These are phyloP conservation scores for Monomorium pharaonis DNA, from an alignment of 1,140 invertebrate genomes.

Conservation along the genomic window DNA sequence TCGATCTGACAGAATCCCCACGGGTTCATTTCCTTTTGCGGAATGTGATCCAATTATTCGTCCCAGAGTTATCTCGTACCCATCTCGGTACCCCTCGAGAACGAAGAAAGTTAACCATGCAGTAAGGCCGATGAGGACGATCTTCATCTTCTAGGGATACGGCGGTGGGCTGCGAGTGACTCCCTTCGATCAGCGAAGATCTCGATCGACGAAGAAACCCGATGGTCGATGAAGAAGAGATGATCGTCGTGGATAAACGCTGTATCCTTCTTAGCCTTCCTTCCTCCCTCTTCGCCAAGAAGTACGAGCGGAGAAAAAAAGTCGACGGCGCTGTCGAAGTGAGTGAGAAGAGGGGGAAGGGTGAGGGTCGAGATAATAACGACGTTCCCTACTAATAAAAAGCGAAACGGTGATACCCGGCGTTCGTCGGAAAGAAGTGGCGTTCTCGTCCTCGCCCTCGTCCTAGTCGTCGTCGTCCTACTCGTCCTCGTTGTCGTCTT, in stretches of 20 bases:
- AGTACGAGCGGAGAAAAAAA: conserved; percentile 19
- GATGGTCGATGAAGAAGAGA: conserved; percentile 23
- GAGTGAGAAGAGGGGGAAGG: neutral
- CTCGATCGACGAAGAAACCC: conserved; percentile 19
- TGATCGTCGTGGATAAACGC: conserved; percentile 30
- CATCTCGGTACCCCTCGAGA: conserved; percentile 31
- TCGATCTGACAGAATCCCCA: conserved; percentile 43
- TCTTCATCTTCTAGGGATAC: conserved; percentile 34
- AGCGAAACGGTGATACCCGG: conserved; percentile 19
- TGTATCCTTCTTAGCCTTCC: neutral
- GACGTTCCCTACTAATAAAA: conserved; percentile 56
- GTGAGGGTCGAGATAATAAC: conserved; percentile 39
- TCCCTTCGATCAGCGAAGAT: conserved; percentile 31
- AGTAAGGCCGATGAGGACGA: conserved; percentile 23
- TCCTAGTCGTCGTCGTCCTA: neutral
- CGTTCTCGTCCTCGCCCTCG: neutral
- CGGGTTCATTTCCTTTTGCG: conserved; percentile 36
- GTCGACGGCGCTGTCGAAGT: conserved; percentile 29
- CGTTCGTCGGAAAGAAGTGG: neutral
- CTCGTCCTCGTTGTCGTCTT: conserved; percentile 12
- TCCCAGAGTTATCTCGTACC: conserved; percentile 38
- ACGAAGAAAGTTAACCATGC: conserved; percentile 40
- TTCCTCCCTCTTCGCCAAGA: neutral
- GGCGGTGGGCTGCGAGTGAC: conserved; percentile 1
- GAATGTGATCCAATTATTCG: conserved; percentile 58